Evolutionary conservation across 2,113 vertebrate species (phyloP).

Genomic region (Pithys albifrons): DNA sequence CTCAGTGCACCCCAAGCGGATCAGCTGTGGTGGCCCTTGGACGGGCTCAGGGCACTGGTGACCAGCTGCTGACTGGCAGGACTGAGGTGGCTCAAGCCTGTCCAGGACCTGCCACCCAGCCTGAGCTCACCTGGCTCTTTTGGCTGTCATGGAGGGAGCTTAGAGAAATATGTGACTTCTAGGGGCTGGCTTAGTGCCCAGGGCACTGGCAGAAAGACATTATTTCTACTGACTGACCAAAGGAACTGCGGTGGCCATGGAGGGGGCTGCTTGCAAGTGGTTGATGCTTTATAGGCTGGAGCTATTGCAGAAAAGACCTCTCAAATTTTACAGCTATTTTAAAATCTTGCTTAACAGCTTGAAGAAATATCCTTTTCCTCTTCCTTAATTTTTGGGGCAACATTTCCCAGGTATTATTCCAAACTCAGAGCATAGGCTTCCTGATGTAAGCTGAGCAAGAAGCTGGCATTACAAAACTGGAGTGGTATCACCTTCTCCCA

Average conservation of each 20-base stretch:
- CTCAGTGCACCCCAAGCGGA: fast-evolving
- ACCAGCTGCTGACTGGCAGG: fast-evolving
- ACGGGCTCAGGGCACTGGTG: not conserved
- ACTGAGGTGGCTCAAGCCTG: not conserved
- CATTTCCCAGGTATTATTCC: not conserved
- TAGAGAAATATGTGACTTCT: not conserved
- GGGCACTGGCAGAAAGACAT: not conserved
- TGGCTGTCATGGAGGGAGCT: not conserved
- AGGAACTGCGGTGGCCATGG: not conserved
- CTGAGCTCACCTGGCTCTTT: not conserved
- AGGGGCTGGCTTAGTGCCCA: not conserved
- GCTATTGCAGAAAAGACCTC: not conserved
- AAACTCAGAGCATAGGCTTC: not conserved
- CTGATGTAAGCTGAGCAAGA: not conserved
- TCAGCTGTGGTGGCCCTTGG: not conserved
- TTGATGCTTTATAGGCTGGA: not conserved
- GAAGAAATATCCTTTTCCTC: not conserved
- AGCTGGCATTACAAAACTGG: not conserved
- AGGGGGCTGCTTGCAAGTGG: not conserved
- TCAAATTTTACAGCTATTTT: not conserved
- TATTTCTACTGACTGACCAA: not conserved
- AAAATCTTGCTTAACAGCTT: not conserved
- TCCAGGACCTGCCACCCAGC: not conserved
- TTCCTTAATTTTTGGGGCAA: not conserved
- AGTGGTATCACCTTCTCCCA: not conserved